Base-by-base conservation (phyloP, 2,113 vertebrate species). In the Tenrec ecaudatus region DNA sequence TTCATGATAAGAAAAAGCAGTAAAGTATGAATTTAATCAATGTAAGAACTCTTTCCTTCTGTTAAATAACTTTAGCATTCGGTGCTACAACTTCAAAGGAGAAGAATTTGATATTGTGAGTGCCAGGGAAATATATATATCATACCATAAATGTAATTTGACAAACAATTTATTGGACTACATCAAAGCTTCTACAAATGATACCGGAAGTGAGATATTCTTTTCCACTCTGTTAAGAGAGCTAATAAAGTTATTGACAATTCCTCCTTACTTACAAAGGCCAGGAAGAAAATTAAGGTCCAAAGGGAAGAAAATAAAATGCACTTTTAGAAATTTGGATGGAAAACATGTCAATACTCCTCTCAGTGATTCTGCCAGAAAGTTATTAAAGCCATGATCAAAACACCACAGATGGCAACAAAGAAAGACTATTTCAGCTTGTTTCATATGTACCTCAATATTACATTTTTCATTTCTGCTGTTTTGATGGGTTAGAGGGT, bases 271-370 rank as follows among this genome's bases (percentile, higher is more conserved):
- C 3, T 95, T 71, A 76, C 29, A 94, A 82, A 88, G n/a, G 86
- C 33, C n/a, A 96, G 38, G 47, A 88, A 96, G 91, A 96, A 98
- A 97, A 97, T 93, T 68, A 92, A 82, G 60, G 91, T 77, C 84
- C 82, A 88, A 82, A 95, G 57, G 66, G 47, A 38, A 94, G 80
- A 88, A 95, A 80, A 88, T 86, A 96, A 97, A 96, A 95, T 80
- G 93, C 11, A 15, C 47, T 93, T 47, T 92, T 27, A 33, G 93
- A 97, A 97, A 95, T 93, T 92, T 88, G 78, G 36, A 89, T 33
- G 95, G 91, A 82, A 97, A 96, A 53, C 78, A 81, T 91, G 77
- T 95, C 94, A 86, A 23, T 89, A 68, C 40, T 95, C 66, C 96
- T 82, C 73, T 89, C 68, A 85, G 85, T 88, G 92, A 94, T 68